Conservation (phyloP, 30 jellyfish, hydroid and myxozoan genomes). For the Morbakka virulenta region DNA sequence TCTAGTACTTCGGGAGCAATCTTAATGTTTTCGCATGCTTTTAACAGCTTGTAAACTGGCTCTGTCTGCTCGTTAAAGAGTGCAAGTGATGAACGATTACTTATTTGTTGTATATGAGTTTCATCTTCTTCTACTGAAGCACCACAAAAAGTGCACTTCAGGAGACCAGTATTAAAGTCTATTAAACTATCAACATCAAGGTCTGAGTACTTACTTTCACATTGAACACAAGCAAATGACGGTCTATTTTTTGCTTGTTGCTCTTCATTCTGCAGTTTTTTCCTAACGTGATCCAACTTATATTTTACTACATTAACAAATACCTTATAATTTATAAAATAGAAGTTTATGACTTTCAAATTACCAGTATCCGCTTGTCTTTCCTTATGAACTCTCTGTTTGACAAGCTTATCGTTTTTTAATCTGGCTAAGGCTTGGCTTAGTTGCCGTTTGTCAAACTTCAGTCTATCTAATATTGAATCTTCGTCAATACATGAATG, state of each 20-base stretch:
- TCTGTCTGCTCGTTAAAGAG: slow-evolving; percentile 96
- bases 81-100: slow-evolving; percentile 82
- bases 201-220: slow-evolving; percentile 82
- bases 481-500: slow-evolving; percentile 97
- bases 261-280: slow-evolving; percentile 86
- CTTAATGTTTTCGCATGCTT: slow-evolving; percentile 91
- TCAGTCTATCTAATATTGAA: slow-evolving; percentile 70
- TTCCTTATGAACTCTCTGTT: slow-evolving; percentile 91
- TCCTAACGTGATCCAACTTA: slow-evolving; percentile 87
- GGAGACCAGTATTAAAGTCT: slow-evolving; percentile 75
- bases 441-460: slow-evolving; percentile 91
- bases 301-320: slow-evolving; percentile 96
- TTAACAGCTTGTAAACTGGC: slow-evolving; percentile 71
- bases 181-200: slow-evolving; percentile 87
- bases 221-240: slow-evolving; percentile 79
- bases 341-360: slow-evolving; percentile 73
- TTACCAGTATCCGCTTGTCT: slow-evolving; percentile 88
- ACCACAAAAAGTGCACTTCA: slow-evolving; percentile 84
- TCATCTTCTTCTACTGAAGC: slow-evolving; percentile 95
- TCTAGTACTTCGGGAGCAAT: slow-evolving; percentile 96
- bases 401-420: slow-evolving; percentile 77
- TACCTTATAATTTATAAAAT: slow-evolving; percentile 81
- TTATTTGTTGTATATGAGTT: slow-evolving; percentile 50
- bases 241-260: slow-evolving; percentile 95
- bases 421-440: slow-evolving; percentile 83